phyloP scores from a whole-genome alignment of 1,140 invertebrate genomes.

The Goniozus legneri region DNA sequence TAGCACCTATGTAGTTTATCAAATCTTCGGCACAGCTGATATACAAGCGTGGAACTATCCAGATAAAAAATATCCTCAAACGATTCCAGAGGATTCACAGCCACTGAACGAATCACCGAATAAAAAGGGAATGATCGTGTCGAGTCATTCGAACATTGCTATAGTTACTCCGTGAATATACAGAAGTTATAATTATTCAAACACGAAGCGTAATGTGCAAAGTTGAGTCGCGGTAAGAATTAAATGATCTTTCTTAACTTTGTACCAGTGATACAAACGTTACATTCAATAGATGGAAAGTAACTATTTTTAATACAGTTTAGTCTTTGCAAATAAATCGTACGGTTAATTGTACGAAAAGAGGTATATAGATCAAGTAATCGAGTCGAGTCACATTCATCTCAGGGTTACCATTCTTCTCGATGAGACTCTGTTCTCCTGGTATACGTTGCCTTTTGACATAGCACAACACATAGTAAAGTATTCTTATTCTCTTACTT shows the following conservation, averaged over 20 bases:
- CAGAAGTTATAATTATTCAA: too few relatives aligned
- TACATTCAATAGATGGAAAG: constrained; percentile 5
- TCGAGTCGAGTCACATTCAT: too few relatives aligned
- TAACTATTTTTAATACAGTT: constrained; percentile 18
- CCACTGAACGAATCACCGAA: constrained; percentile 40
- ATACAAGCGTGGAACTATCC: constrained; percentile 63
- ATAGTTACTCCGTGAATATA: too few relatives aligned
- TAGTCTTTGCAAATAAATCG: constrained; percentile 22
- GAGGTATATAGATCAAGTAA: constrained; percentile 18
- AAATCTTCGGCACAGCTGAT: constrained; percentile 66
- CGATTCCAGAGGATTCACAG: constrained; percentile 38
- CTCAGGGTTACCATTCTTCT: too few relatives aligned
- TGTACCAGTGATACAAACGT: too few relatives aligned
- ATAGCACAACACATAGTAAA: too few relatives aligned
- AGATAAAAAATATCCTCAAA: constrained; percentile 46
- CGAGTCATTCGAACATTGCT: constrained; percentile 10
- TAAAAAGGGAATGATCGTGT: constrained; percentile 32
- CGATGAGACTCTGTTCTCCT: too few relatives aligned
- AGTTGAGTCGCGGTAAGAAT: too few relatives aligned
- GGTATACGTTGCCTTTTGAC: too few relatives aligned
- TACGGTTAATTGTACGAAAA: constrained; percentile 4
- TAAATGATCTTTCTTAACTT: too few relatives aligned
- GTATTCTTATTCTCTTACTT: too few relatives aligned
- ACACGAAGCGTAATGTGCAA: too few relatives aligned
- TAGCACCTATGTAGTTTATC: constrained; percentile 66